Conservation (phyloP, 2,797 vertebrate genomes). For the Onychomys arenicola region DNA sequence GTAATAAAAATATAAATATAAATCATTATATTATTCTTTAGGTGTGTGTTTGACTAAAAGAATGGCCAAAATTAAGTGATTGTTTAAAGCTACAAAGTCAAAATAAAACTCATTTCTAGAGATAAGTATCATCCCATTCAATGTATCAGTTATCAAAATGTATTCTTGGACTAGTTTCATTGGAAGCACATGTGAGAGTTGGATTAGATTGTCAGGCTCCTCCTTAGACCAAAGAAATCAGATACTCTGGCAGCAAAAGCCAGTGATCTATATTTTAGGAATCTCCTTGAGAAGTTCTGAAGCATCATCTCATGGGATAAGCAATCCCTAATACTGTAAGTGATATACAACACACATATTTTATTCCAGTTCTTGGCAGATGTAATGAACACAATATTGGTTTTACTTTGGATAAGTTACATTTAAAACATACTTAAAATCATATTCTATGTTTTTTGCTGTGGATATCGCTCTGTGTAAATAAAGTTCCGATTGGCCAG, state of each 20-base stretch:
- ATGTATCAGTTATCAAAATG: background rate
- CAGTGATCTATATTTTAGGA: background rate
- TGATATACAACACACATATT: background rate
- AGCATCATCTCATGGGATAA: background rate
- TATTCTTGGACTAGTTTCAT: background rate
- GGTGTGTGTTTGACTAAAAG: background rate
- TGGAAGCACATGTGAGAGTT: background rate
- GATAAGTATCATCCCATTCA: background rate
- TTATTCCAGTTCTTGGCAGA: background rate
- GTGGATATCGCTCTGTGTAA: too few species aligned
- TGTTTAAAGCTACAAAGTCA: background rate
- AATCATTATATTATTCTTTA: background rate
- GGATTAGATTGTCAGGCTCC: background rate
- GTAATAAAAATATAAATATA: background rate
- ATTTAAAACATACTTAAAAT: constrained; percentile 27
- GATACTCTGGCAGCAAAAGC: background rate
- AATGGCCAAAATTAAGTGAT: background rate
- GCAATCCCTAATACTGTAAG: background rate
- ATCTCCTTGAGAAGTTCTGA: background rate
- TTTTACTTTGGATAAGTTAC: background rate
- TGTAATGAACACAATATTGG: background rate
- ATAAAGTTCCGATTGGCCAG: too few species aligned
- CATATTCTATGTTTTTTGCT: background rate
- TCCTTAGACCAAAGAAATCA: background rate
- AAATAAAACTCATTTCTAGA: background rate